Conservation (phyloP, 2,113 vertebrate species). For the Aix galericulata region DNA sequence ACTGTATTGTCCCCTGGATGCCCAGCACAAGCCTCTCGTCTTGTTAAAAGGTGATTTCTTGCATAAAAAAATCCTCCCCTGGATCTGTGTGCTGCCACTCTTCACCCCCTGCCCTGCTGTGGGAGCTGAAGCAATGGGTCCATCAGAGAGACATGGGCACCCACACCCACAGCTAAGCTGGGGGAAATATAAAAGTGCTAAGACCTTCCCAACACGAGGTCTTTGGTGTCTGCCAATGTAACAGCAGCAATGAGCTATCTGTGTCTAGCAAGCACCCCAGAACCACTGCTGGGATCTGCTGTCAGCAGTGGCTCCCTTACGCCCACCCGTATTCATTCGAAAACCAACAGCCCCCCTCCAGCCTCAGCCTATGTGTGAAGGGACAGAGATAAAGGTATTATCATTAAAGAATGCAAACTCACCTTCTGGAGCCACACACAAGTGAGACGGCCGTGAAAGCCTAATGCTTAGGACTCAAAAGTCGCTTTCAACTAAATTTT, state of each 20-base stretch:
- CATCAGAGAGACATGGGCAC: not conserved
- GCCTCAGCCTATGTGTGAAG: not conserved
- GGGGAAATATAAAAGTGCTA: not conserved
- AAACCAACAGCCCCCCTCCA: not conserved
- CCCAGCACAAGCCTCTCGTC: not conserved
- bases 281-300: not conserved
- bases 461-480: not conserved
- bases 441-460: not conserved
- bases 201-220: not conserved
- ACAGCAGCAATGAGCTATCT: not conserved
- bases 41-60: not conserved
- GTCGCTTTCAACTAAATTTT: slow-evolving; percentile 61
- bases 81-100: not conserved
- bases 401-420: not conserved
- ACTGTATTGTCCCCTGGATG: not conserved
- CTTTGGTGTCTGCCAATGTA: not conserved
- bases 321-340: not conserved
- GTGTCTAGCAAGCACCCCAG: not conserved
- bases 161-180: not conserved
- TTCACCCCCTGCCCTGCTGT: not conserved
- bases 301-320: not conserved
- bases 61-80: not conserved
- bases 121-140: not conserved
- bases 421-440: not conserved
- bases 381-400: slow-evolving; percentile 8